Conservation (phyloP, 2,888 invertebrate species). For the Ichneumoninae sp. region DNA sequence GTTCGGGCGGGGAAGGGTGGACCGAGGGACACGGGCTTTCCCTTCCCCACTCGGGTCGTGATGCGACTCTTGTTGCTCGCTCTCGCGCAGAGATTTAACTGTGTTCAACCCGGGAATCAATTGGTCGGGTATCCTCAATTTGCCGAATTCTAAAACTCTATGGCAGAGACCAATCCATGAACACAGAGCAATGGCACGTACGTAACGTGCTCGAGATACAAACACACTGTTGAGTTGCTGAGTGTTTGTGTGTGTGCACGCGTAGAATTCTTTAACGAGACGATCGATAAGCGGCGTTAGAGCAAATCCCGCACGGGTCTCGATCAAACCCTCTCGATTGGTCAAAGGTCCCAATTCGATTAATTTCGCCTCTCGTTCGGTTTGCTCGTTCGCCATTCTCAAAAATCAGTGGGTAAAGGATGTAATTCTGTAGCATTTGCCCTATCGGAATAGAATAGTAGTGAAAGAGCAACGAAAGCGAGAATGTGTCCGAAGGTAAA, state of each 20-base stretch:
- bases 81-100: not conserved
- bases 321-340: slow-evolving; percentile 4
- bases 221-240: not conserved
- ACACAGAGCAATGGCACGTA: not conserved
- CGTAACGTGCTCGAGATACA: slow-evolving; percentile 4
- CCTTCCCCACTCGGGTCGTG: not conserved
- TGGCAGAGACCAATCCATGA: not conserved
- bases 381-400: not conserved
- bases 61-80: not conserved
- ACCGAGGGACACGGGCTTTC: not conserved
- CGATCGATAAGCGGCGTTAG: slow-evolving; percentile 18
- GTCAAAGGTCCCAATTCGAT: not conserved
- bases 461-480: too few relatives aligned
- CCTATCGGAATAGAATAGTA: too few relatives aligned
- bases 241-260: not conserved
- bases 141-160: slow-evolving; percentile 1
- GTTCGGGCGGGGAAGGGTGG: slow-evolving; percentile 5
- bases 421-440: not conserved
- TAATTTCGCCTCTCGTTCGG: not conserved
- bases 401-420: not conserved
- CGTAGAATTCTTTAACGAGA: slow-evolving; percentile 16
- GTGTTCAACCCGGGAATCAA: not conserved
- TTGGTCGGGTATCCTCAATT: not conserved
- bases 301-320: not conserved
- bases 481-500: too few relatives aligned